Evolutionary conservation across 2,888 invertebrate genomes (phyloP), one percentile per base, ranked within the genome.

Genomic region (Diarsia rubi): DNA sequence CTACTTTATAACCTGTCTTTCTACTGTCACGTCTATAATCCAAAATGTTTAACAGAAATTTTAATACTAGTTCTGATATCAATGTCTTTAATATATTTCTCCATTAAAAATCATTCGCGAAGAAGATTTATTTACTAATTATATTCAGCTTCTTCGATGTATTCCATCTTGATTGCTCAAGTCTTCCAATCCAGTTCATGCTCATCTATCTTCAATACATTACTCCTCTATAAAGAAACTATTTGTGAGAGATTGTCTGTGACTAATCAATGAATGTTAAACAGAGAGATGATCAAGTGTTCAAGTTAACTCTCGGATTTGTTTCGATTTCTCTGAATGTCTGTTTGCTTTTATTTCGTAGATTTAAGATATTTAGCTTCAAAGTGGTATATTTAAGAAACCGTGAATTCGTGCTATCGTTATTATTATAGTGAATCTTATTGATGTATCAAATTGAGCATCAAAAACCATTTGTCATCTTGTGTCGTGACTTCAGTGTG

Each of bases 181-280:
- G 95, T 95, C 95, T 95, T 95, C 95, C 95, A 94, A 89, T 84
- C 77, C 88, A 89, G 84, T 82, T 91, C 90, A 88, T 92, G 92
- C 91, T 94, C 94, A 94, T 73, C 74, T 86, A 80, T 80, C 79
- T 88, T 84, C 79, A 85, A 75, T 75, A 86, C 81, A 86, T 82
- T 81, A 69, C 70, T 78, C 73, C 77, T 68, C 75, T 76, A 45
- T 75, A 73, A 71, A 75, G 47, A 76, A 70, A 78, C 57, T 69
- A 69, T 79, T 70, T 78, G 69, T 78, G 79, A 81, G 78, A 81
- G 85, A 87, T 90, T 89, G 85, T 88, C 87, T 90, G 89, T 89
- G 88, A 88, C 87, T 86, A 83, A 82, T 83, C 85, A 86, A 88
- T 88, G 88, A 79, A 88, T 78, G 78, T 86, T 82, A 69, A 80